phyloP scores from a whole-genome alignment of 2,113 vertebrate genomes.

The Misgurnus anguillicaudatus region DNA sequence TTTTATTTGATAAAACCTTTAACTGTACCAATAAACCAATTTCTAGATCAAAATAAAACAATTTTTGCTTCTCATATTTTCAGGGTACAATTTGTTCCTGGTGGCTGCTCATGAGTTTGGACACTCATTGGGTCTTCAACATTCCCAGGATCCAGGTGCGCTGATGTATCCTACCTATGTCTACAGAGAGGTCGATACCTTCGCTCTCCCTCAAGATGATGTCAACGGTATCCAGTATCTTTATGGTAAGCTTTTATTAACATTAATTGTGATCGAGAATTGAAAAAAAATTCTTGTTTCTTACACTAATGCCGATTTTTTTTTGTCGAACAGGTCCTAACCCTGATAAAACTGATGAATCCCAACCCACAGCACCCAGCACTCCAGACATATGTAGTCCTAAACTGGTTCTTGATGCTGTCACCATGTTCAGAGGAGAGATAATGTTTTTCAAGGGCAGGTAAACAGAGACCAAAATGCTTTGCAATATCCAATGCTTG shows the following conservation, averaged over 20 bases:
- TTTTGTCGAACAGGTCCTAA: constrained; percentile 57
- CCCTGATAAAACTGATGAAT: constrained; percentile 44
- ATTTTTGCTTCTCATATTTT: neutral
- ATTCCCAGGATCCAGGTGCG: constrained; percentile 84
- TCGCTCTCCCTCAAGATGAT: constrained; percentile 83
- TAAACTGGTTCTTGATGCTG: constrained; percentile 81
- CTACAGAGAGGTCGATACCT: constrained; percentile 74
- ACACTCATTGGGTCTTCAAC: constrained; percentile 87
- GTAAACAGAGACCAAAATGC: constrained; percentile 59
- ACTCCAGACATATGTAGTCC: constrained; percentile 84
- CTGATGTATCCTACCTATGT: constrained; percentile 89
- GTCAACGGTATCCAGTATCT: constrained; percentile 88
- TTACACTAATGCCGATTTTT: too few relatives aligned
- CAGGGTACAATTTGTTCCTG: constrained; percentile 86
- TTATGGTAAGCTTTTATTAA: constrained; percentile 92
- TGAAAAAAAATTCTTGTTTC: neutral
- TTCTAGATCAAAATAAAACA: neutral
- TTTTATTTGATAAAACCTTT: neutral
- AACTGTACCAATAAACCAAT: neutral
- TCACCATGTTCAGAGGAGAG: constrained; percentile 83
- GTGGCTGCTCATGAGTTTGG: constrained; percentile 95
- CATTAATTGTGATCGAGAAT: neutral
- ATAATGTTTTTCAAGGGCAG: constrained; percentile 86
- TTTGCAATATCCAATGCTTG: too few relatives aligned
- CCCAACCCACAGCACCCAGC: constrained; percentile 64